These are phyloP conservation scores for Choloepus hoffmanni DNA, from an alignment of 2,113 vertebrate genomes.

Conservation along the genomic window DNA sequence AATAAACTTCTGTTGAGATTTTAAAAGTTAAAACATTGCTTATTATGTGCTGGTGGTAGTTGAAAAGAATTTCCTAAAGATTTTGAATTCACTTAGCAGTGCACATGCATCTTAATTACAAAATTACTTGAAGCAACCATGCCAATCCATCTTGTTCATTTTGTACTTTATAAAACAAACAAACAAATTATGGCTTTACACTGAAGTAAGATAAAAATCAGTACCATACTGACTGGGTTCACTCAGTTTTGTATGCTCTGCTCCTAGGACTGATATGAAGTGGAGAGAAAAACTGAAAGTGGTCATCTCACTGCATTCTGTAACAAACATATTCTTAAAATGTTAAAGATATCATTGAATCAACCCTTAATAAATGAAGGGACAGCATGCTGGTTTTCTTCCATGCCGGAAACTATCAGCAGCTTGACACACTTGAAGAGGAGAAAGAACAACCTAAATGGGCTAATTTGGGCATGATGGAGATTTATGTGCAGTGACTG, in stretches of 20 bases:
- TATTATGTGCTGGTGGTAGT: not conserved
- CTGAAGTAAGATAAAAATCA: constrained; percentile 37
- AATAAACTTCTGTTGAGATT: not conserved
- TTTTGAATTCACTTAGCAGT: constrained; percentile 67
- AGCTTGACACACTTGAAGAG: not conserved
- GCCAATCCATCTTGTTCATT: constrained; percentile 72
- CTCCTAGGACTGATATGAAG: not conserved
- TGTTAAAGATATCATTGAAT: not conserved
- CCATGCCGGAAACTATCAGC: not conserved
- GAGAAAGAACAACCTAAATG: not conserved
- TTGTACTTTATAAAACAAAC: constrained; percentile 63
- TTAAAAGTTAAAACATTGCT: constrained; percentile 60
- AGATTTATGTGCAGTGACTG: not conserved
- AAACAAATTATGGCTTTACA: constrained; percentile 66
- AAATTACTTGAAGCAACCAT: constrained; percentile 60
- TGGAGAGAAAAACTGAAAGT: not conserved
- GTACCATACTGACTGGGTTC: not conserved
- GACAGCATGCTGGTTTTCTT: not conserved
- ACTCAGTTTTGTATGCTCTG: not conserved
- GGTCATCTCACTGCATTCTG: not conserved
- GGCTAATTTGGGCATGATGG: not conserved
- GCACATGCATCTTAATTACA: constrained; percentile 63
- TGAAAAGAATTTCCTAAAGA: constrained; percentile 55
- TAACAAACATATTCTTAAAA: not conserved
- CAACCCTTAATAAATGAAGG: not conserved